phyloP scores from a whole-genome alignment of 1,140 invertebrate species.

The Lordiphosa clarofinis region DNA sequence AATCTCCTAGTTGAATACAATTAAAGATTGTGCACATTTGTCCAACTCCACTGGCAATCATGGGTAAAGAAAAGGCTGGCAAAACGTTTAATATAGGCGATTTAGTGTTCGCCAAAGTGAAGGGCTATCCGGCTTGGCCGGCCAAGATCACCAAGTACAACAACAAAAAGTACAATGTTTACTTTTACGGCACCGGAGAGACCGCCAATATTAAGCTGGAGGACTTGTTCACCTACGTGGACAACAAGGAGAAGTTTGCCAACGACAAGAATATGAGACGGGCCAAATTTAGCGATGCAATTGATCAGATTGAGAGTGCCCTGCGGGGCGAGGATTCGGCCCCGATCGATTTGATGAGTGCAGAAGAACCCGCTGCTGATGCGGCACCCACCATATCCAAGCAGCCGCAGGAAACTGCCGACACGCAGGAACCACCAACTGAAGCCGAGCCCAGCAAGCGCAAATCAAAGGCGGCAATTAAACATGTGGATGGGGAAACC shows the following conservation, averaged over 20 bases:
- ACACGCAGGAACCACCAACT: too few species aligned
- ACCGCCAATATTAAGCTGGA: slow-evolving; percentile 82
- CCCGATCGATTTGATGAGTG: slow-evolving; percentile 67
- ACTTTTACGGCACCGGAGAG: slow-evolving; percentile 97
- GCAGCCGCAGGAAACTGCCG: background rate
- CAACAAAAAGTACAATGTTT: slow-evolving; percentile 92
- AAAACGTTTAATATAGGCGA: slow-evolving; percentile 90
- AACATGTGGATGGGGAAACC: slow-evolving; percentile 72
- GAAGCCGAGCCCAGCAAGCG: too few species aligned
- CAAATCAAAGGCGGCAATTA: slow-evolving; percentile 77
- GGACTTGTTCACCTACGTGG: slow-evolving; percentile 66
- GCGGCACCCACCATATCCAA: background rate
- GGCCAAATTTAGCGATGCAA: slow-evolving; percentile 72
- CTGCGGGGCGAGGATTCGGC: slow-evolving; percentile 74
- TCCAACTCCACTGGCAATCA: slow-evolving; percentile 38
- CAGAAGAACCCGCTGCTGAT: background rate
- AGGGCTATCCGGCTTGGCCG: slow-evolving; percentile 97
- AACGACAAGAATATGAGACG: slow-evolving; percentile 75
- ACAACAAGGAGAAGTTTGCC: slow-evolving; percentile 73
- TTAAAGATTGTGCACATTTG: slow-evolving; percentile 14
- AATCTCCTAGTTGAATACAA: slow-evolving; percentile 19
- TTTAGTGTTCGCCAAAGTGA: slow-evolving; percentile 96
- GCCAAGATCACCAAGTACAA: slow-evolving; percentile 89
- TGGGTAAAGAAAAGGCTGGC: slow-evolving; percentile 84
- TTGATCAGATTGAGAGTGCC: slow-evolving; percentile 77